Percentiles rank a stretch among this genome's conserved stretches.
Evolutionary conservation across 2,888 invertebrate genomes (phyloP).

Genomic region (Penaeus monodon): DNA sequence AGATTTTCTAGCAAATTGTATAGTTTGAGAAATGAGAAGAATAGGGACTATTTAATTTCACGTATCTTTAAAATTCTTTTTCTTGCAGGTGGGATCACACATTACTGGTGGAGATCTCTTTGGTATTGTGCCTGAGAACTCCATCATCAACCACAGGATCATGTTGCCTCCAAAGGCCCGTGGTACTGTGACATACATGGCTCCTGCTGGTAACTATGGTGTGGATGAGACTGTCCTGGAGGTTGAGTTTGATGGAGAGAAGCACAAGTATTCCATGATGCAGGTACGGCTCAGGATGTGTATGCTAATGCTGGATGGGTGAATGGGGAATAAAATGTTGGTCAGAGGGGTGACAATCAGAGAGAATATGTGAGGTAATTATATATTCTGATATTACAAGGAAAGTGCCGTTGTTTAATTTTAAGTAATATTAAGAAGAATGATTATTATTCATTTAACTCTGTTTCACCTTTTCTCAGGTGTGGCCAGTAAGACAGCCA

Average conservation of each 20-base stretch:
- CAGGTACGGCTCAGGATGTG: constrained; percentile 73
- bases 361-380: no score
- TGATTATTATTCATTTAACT: no score
- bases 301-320: no score
- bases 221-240: constrained; percentile 93
- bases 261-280: constrained; percentile 92
- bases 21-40: no score
- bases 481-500: constrained; percentile 99
- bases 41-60: background rate
- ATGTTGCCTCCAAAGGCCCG: constrained; percentile 93
- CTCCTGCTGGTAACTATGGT: constrained; percentile 92
- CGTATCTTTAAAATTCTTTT: background rate
- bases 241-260: constrained; percentile 98
- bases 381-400: no score
- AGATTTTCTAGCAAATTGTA: no score
- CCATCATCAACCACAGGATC: constrained; percentile 91
- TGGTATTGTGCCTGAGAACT: constrained; percentile 96
- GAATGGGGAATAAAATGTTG: no score
- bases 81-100: constrained; percentile 88
- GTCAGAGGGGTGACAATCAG: no score
- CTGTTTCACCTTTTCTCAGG: constrained; percentile 68
- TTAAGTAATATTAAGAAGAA: no score
- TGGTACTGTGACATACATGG: constrained; percentile 96
- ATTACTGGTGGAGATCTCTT: constrained; percentile 98
- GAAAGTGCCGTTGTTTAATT: no score